phyloP scores from a whole-genome alignment of 2,113 vertebrate genomes.

The Oncorhynchus mykiss region DNA sequence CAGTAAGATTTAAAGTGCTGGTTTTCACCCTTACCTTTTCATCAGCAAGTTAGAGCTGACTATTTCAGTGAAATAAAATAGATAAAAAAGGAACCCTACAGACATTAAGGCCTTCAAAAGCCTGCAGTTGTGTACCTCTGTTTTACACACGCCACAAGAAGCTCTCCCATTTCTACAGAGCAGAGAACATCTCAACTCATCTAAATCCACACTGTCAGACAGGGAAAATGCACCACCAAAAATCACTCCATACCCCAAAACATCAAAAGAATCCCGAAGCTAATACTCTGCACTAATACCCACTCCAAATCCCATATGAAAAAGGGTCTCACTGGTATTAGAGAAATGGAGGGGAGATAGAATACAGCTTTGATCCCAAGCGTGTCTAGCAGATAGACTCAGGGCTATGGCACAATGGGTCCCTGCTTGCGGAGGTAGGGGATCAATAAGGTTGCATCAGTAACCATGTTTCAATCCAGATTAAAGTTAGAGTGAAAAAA shows the following conservation, averaged over 20 bases:
- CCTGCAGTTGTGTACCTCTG: background rate
- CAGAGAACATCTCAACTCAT: background rate
- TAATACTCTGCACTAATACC: conserved; percentile 9
- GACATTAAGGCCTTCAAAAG: background rate
- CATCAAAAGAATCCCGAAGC: conserved; percentile 1
- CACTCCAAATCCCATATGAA: conserved; percentile 13
- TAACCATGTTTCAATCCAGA: background rate
- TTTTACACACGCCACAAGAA: background rate
- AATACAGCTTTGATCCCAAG: background rate
- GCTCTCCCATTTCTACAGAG: background rate
- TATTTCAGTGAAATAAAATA: background rate
- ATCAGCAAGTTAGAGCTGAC: too few relatives aligned
- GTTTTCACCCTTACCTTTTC: background rate
- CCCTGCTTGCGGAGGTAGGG: background rate
- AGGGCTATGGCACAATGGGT: background rate
- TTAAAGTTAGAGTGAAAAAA: too few relatives aligned
- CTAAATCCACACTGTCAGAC: background rate
- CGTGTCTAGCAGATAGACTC: background rate
- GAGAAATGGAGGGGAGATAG: background rate
- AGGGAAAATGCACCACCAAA: background rate
- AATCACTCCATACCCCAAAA: background rate
- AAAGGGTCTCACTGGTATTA: background rate
- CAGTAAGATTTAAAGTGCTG: background rate
- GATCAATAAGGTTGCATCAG: background rate
- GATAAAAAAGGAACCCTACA: background rate